Base-by-base conservation (phyloP, 1,140 invertebrate species). In the Drosophila repletoides region DNA sequence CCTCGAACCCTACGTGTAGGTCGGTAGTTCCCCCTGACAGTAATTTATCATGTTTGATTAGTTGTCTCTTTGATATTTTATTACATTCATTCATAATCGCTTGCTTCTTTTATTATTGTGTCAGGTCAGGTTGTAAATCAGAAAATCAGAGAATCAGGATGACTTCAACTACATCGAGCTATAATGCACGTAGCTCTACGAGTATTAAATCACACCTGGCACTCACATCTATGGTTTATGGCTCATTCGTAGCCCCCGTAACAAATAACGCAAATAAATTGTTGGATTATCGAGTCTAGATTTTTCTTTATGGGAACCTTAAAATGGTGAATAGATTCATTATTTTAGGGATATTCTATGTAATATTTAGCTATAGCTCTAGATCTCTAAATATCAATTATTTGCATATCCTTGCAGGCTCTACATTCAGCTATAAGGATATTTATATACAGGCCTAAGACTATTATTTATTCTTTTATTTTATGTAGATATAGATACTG, bases 21-120 rank as follows among this genome's bases (percentile, higher is more conserved):
- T 33, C 61, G 45, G 72, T 74, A 74, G 64, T 67, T 28, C 53
- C 28, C 61, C 29, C n/a, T 5, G 5, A 4, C 9, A 45, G 56
- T 72, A 69, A 86, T 86, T 86, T 86, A 86, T 86, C 80, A 86
- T 86, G 80, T 86, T 86, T 80, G 75, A 80, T 80, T 86, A 52
- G 71, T 73, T 86, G 75, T 83, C 73, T 76, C 45, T 53, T 64
- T 59, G 76, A 59, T 80, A 72, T 86, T 80, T 80, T 80, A 86
- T 86, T 79, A 71, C 81, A 80, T 80, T 80, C 75, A 86, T 86
- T 80, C 79, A 86, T 86, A 86, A 86, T 76, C 75, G 72, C 38
- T 22, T 17, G 5, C 24, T 21, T 46, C 9, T 28, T 31, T 45
- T 33, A 53, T 72, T 84, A 84, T 84, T 84, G 71, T 74, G 61